Percentiles rank a stretch among this genome's conserved stretches.
These are phyloP conservation scores for Diorhabda elongata DNA, from an alignment of 1,140 invertebrate genomes.

Conservation along the genomic window DNA sequence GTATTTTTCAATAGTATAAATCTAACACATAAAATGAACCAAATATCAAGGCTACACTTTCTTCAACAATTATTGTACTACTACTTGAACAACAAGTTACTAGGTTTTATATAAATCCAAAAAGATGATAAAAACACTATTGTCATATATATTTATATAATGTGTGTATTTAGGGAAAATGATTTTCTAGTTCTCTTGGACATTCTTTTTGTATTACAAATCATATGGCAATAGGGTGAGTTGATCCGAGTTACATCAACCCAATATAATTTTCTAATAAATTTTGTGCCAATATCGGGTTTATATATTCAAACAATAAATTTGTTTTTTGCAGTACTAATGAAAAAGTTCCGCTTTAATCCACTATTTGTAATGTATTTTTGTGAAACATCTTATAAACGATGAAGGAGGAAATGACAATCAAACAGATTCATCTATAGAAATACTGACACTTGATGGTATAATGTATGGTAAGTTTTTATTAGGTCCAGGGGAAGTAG, in stretches of 20 bases:
- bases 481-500: slow-evolving; percentile 32
- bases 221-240: no score
- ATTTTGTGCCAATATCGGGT: no score
- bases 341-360: no score
- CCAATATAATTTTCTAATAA: no score
- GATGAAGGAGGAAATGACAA: no score
- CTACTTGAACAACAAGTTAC: slow-evolving; percentile 38
- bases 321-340: no score
- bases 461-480: not conserved
- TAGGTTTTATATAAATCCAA: slow-evolving; percentile 36
- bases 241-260: no score
- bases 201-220: not conserved
- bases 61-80: slow-evolving; percentile 40
- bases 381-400: no score
- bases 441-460: not conserved
- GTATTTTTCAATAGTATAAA: slow-evolving; percentile 26
- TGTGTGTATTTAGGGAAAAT: slow-evolving; percentile 30
- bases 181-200: slow-evolving; percentile 32
- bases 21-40: slow-evolving; percentile 29
- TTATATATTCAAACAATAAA: no score
- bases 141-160: slow-evolving; percentile 39
- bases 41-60: slow-evolving; percentile 35
- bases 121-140: slow-evolving; percentile 43
- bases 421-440: no score
- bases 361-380: no score